Conservation (phyloP, 1,140 invertebrate genomes). For the Musca vetustissima region DNA sequence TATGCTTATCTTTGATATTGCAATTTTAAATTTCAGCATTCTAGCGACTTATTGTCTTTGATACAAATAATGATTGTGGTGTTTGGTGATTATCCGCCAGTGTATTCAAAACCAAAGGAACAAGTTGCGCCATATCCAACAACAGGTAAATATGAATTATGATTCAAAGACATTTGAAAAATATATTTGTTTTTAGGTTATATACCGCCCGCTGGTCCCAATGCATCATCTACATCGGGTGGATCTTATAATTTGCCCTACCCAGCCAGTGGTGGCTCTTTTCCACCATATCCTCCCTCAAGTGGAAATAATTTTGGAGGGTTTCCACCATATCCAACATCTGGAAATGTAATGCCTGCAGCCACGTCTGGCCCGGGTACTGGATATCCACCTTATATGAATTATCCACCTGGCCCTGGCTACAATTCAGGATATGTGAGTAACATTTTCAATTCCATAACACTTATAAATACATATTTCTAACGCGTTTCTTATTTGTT, state of each 20-base stretch:
- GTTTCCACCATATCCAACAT: constrained; percentile 37
- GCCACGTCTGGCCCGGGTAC: constrained; percentile 20
- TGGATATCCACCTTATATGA: constrained; percentile 57
- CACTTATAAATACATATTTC: not conserved
- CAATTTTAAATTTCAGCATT: constrained; percentile 60
- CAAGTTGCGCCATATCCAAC: constrained; percentile 42
- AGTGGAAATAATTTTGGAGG: constrained; percentile 38
- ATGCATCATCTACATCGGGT: constrained; percentile 38
- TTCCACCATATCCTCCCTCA: constrained; percentile 47
- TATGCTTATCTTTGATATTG: not conserved
- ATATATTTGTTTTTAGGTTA: constrained; percentile 33
- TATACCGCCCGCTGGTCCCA: constrained; percentile 44
- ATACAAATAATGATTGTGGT: constrained; percentile 90
- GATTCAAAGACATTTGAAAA: not conserved
- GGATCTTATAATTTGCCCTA: constrained; percentile 8
- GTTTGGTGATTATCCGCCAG: constrained; percentile 94
- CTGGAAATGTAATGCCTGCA: constrained; percentile 27
- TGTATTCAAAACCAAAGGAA: constrained; percentile 75
- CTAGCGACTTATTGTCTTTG: constrained; percentile 80
- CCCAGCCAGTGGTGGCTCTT: constrained; percentile 32
- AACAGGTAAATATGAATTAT: constrained; percentile 32
- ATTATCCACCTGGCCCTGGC: constrained; percentile 57
- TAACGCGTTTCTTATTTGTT: not conserved
- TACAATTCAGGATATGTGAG: constrained; percentile 46
- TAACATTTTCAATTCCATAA: not conserved